These are phyloP conservation scores for Fundulus diaphanus DNA, from an alignment of 2,797 vertebrate species.

Conservation along the genomic window DNA sequence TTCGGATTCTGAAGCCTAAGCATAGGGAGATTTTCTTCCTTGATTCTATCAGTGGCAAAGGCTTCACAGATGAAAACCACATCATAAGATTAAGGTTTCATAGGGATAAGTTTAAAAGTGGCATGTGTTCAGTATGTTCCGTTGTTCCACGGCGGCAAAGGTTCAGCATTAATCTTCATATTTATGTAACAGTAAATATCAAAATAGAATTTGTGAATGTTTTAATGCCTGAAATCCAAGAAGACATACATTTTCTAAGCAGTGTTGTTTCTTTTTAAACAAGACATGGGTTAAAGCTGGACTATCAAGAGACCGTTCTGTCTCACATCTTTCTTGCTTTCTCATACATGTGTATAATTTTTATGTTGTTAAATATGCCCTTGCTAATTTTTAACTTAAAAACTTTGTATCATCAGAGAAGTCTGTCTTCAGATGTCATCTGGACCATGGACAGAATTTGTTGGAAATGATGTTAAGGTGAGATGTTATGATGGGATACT, in stretches of 20 bases:
- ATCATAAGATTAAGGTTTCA: conserved; percentile 1
- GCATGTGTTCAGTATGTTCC: not conserved
- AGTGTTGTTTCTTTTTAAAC: not conserved
- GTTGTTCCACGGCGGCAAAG: not conserved
- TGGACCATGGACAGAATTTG: conserved; percentile 3
- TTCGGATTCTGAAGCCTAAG: not conserved
- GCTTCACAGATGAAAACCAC: conserved; percentile 1
- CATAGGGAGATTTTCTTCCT: not conserved
- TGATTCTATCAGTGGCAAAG: not conserved
- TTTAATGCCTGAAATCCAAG: not conserved
- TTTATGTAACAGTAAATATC: not conserved
- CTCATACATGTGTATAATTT: not conserved
- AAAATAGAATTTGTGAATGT: not conserved
- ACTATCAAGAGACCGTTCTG: not conserved
- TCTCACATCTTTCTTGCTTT: not conserved
- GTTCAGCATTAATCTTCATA: not conserved
- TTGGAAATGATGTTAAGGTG: conserved; percentile 3
- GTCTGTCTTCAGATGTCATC: not conserved
- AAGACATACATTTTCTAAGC: not conserved
- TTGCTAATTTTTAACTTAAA: not conserved
- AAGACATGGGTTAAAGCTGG: not conserved
- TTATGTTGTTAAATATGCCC: not conserved
- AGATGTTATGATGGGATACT: not conserved
- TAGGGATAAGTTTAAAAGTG: not conserved
- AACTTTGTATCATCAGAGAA: not conserved